phyloP scores from a whole-genome alignment of 2,888 invertebrate genomes.

The Drosophila demipolita region DNA sequence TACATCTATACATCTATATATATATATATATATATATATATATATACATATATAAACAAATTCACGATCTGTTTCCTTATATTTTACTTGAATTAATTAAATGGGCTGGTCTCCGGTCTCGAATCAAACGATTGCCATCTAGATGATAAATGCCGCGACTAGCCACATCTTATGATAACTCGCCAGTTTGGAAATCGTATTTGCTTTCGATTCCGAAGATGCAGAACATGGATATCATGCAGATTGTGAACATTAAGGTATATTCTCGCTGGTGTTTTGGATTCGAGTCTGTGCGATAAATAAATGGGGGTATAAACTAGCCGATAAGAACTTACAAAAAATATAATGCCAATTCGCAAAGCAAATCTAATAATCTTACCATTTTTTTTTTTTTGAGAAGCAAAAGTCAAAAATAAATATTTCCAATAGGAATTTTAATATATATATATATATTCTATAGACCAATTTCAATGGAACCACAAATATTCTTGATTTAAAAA shows the following conservation, averaged over 20 bases:
- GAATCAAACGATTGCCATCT: neutral
- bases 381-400: neutral
- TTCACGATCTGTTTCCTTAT: constrained; percentile 18
- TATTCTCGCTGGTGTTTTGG: neutral
- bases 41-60: constrained; percentile 37
- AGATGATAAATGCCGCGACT: neutral
- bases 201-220: neutral
- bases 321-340: neutral
- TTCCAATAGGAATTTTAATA: neutral
- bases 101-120: constrained; percentile 10
- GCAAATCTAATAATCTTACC: neutral
- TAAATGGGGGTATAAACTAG: neutral
- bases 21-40: neutral
- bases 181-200: neutral
- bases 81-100: neutral
- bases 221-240: neutral
- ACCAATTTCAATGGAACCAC: neutral
- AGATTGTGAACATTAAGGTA: neutral
- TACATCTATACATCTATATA: constrained; percentile 3
- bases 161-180: too few species aligned
- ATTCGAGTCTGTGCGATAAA: neutral
- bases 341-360: neutral
- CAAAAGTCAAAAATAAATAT: neutral
- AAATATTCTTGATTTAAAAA: neutral
- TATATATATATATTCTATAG: neutral